Percentiles rank a stretch among this genome's conserved stretches.
Evolutionary conservation across 2,888 invertebrate genomes (phyloP).

Genomic region (Ornithoptera alexandrae): DNA sequence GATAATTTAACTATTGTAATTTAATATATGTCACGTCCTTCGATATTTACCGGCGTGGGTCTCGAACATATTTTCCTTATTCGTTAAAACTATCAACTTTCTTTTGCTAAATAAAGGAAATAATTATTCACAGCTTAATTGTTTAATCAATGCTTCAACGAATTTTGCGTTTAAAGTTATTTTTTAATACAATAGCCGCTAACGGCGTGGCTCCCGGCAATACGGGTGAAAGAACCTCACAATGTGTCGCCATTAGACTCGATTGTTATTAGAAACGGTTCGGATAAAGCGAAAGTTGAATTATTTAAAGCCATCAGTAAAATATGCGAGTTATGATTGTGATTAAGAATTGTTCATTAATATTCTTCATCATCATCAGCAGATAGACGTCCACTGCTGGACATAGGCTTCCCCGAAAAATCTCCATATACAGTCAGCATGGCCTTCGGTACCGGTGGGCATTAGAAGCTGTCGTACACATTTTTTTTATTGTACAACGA

Average conservation of each 20-base stretch:
- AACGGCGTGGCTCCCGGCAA: slow-evolving; percentile 1
- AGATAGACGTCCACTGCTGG: no score
- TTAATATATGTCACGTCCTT: not conserved
- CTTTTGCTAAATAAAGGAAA: not conserved
- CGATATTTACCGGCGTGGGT: not conserved
- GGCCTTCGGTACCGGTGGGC: no score
- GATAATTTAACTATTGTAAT: no score
- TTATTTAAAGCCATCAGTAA: slow-evolving; percentile 9
- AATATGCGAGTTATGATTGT: slow-evolving; percentile 6
- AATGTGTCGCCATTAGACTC: slow-evolving; percentile 13
- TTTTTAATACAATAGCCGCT: slow-evolving; percentile 8
- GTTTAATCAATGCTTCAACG: not conserved
- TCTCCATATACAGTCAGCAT: no score
- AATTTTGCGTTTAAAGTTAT: not conserved
- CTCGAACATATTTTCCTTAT: not conserved
- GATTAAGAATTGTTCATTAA: slow-evolving; percentile 19
- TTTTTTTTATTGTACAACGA: no score
- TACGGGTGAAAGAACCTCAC: not conserved
- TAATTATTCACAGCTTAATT: not conserved
- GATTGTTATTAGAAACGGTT: slow-evolving; percentile 19
- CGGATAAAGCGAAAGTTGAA: slow-evolving; percentile 22
- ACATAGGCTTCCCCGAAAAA: no score
- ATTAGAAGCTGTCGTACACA: no score
- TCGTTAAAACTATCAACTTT: not conserved
- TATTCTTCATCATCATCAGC: slow-evolving; percentile 3